Base-by-base conservation (phyloP, 2,113 vertebrate species). In the Lophotis ruficrista region DNA sequence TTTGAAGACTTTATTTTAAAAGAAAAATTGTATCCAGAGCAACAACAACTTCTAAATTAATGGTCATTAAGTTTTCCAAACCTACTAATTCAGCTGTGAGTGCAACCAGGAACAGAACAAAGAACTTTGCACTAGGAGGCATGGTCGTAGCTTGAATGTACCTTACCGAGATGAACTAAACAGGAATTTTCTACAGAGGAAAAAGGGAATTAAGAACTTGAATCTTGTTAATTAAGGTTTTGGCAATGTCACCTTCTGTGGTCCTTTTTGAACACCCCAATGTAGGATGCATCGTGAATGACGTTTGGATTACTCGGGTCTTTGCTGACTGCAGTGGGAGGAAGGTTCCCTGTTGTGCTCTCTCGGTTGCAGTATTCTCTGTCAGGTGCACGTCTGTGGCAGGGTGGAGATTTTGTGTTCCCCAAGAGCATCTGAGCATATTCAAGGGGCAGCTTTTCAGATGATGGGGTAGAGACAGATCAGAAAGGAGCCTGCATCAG, bases 301-400 rank as follows among this genome's bases (percentile, higher is more conserved):
- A 11, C 6, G 0, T 31, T 64, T 35, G 61, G 45, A 18, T 78
- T 61, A 18, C 4, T 57, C 8, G 0, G 2, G 4, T 54, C 37
- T 83, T 6, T n/a, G 37, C 18, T 79, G 61, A 14, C 22, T n/a
- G 0, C 1, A 0, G 0, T 2, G 9, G 24, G 80, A 28, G 15
- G 9, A 18, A 8, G 21, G n/a, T 43, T 84, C 62, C 7, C 35
- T n/a, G 4, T 58, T 9, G 14, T 20, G 12, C 38, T 83, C 2
- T 61, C 14, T 5, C 47, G 30, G 25, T 35, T 66, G 28, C 56
- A 82, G 37, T 56, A 0, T 61, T 50, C 31, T 20, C 58, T 12
- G 2, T 80, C 45, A 33, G 35, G 27, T 51, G 27, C 7, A 13
- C 3, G 16, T 24, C 53, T 78, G 6, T 71, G 84, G 21, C 4